phyloP scores from a whole-genome alignment of 2,888 invertebrate genomes.

The Dasysyrphus albostriatus region DNA sequence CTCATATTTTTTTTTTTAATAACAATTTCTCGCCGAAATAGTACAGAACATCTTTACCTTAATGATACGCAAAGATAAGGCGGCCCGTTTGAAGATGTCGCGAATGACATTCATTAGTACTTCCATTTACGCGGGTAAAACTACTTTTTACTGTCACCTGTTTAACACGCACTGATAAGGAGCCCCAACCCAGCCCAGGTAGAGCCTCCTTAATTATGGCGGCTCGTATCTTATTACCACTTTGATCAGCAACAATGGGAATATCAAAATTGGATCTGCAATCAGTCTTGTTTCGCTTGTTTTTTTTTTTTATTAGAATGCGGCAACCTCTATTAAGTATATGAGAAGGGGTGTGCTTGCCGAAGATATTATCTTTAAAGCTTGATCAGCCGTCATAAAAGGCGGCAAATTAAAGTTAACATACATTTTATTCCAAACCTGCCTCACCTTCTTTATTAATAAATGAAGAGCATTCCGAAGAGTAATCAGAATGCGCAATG shows the following conservation, averaged over 20 bases:
- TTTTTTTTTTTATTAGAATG: constrained; percentile 54
- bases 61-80: constrained; percentile 52
- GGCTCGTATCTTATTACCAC: constrained; percentile 67
- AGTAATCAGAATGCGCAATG: constrained; percentile 34
- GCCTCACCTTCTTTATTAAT: constrained; percentile 23
- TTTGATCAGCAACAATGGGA: constrained; percentile 72
- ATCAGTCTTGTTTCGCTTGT: constrained; percentile 68
- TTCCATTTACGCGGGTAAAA: constrained; percentile 74
- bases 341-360: constrained; percentile 58
- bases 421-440: constrained; percentile 40
- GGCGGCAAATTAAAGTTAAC: constrained; percentile 74
- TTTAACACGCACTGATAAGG: constrained; percentile 71
- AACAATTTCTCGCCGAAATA: constrained; percentile 52
- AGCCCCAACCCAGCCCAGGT: constrained; percentile 50
- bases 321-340: constrained; percentile 44
- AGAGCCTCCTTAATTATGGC: constrained; percentile 48
- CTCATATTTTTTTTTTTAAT: not conserved
- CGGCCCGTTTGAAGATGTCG: constrained; percentile 65
- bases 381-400: constrained; percentile 75
- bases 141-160: constrained; percentile 75
- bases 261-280: constrained; percentile 73
- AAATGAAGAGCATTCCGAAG: constrained; percentile 20
- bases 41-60: not conserved
- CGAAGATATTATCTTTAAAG: constrained; percentile 70
- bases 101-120: constrained; percentile 73